Conservation (phyloP, 1,140 invertebrate species). For the Phenacoccus solenopsis region DNA sequence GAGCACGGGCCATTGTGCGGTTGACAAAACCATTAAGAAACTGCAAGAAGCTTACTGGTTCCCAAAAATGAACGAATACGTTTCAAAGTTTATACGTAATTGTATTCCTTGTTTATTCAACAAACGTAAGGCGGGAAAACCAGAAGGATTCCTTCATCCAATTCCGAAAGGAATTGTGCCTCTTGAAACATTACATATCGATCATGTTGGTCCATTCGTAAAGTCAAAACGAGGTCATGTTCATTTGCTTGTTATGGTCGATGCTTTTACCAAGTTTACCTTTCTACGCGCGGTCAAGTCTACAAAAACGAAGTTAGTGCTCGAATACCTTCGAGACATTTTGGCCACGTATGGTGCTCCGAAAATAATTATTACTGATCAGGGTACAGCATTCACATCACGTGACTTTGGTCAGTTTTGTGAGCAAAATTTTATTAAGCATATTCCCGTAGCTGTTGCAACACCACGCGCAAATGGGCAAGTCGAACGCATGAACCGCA, state of each 20-base stretch:
- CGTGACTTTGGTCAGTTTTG: constrained; percentile 23
- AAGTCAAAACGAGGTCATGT: not conserved
- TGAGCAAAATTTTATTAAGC: not conserved
- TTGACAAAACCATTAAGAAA: not conserved
- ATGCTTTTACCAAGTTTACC: constrained; percentile 28
- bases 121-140: not conserved
- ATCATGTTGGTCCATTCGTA: constrained; percentile 7
- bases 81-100: not conserved
- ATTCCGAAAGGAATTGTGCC: not conserved
- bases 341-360: constrained; percentile 23
- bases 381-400: constrained; percentile 24
- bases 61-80: not conserved
- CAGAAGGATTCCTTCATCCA: not conserved
- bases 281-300: constrained; percentile 22
- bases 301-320: constrained; percentile 21
- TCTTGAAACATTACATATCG: constrained; percentile 6
- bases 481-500: not conserved
- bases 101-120: not conserved
- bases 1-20: not conserved
- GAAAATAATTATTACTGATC: constrained; percentile 21
- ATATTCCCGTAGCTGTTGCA: not conserved
- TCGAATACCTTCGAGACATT: constrained; percentile 19
- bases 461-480: not conserved
- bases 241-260: constrained; percentile 28
- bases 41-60: not conserved